These are phyloP conservation scores for Pararge aegeria DNA, from an alignment of 1,140 invertebrate genomes.

Conservation along the genomic window DNA sequence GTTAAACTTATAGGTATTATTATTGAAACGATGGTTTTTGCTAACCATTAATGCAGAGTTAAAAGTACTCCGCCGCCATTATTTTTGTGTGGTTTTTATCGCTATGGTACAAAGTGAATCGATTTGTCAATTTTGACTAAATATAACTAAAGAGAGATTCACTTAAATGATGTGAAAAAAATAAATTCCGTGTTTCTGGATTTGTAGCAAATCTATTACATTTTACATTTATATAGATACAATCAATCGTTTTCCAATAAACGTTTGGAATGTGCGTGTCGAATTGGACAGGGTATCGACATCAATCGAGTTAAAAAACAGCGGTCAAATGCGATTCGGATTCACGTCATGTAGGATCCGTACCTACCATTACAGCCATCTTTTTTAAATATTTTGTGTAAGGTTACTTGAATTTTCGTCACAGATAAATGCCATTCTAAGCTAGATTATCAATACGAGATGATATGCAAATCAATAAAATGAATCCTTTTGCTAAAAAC, in stretches of 20 bases:
- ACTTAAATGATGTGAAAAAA: neutral
- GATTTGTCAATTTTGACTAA: constrained; percentile 3
- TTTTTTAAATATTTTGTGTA: no score
- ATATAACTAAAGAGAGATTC: constrained; percentile 1
- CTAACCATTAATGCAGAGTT: neutral
- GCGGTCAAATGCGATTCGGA: neutral
- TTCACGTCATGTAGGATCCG: neutral
- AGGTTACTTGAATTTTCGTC: no score
- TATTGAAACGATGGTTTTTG: neutral
- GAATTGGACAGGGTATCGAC: constrained; percentile 58
- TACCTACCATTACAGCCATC: no score
- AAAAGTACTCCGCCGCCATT: neutral
- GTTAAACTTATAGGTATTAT: no score
- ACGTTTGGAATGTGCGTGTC: constrained; percentile 59
- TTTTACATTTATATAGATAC: constrained; percentile 19
- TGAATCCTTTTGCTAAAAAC: no score
- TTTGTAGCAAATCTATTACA: constrained; percentile 25
- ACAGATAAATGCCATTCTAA: no score
- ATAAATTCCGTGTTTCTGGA: neutral
- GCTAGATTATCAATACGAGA: no score
- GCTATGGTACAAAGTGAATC: neutral
- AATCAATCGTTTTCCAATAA: constrained; percentile 31
- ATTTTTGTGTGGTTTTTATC: neutral
- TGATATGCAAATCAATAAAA: no score
- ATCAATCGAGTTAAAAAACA: constrained; percentile 12